phyloP scores from a whole-genome alignment of 2,888 invertebrate genomes.

The Nineta flava region DNA sequence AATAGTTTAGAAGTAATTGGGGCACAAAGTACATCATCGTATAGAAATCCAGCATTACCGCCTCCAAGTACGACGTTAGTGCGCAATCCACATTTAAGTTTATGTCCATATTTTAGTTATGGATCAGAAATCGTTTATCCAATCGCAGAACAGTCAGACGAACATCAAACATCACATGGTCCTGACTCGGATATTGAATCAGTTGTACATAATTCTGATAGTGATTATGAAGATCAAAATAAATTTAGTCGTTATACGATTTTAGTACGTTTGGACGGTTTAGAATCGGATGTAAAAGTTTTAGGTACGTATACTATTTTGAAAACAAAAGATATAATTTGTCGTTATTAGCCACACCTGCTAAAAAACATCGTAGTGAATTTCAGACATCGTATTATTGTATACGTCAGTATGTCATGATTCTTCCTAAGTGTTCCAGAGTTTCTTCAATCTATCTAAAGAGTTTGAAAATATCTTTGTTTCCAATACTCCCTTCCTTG shows the following conservation, averaged over 20 bases:
- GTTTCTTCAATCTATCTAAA: too few relatives aligned
- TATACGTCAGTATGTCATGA: too few relatives aligned
- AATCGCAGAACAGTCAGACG: slow-evolving; percentile 71
- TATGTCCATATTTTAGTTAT: slow-evolving; percentile 47
- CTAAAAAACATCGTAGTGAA: too few relatives aligned
- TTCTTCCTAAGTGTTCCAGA: too few relatives aligned
- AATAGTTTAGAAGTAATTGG: slow-evolving; percentile 67
- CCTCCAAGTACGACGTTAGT: slow-evolving; percentile 50
- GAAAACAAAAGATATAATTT: not conserved
- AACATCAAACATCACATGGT: slow-evolving; percentile 49
- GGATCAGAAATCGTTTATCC: slow-evolving; percentile 69
- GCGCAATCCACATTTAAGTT: slow-evolving; percentile 51
- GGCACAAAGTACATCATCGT: slow-evolving; percentile 28
- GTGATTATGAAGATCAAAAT: slow-evolving; percentile 52
- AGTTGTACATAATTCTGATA: slow-evolving; percentile 39
- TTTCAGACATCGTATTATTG: too few relatives aligned
- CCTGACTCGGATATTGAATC: slow-evolving; percentile 45
- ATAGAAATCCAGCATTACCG: slow-evolving; percentile 28
- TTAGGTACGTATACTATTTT: not conserved
- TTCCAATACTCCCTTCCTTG: too few relatives aligned
- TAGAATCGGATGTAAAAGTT: not conserved
- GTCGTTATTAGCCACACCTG: too few relatives aligned
- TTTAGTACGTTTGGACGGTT: slow-evolving; percentile 32
- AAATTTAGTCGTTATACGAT: slow-evolving; percentile 55
- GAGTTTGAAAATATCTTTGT: too few relatives aligned